Base-by-base conservation (phyloP, 92 coral and sea anemone genomes). In the Muricea muricata region DNA sequence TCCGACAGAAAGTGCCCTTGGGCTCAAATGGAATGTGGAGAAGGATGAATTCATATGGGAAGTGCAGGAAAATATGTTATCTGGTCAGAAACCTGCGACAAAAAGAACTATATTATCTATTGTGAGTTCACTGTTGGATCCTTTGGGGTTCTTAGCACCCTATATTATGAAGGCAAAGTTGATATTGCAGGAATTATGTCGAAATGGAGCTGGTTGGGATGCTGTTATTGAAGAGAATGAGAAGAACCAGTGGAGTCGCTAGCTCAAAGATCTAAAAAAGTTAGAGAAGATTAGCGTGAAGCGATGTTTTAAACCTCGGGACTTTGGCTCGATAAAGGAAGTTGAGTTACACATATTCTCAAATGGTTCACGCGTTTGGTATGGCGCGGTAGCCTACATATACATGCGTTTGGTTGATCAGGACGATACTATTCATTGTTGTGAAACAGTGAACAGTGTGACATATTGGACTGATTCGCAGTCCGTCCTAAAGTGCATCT, bases 401-500 rank as follows among this genome's bases (percentile, higher is more conserved):
- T n/a, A n/a, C n/a, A 40, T 87, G 34, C 84, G 87, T 65, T 39
- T 82, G 35, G 91, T 87, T n/a, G 72, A 82, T 24, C 10, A 35
- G 20, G 57, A 37, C 15, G 39, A 79, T 55, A 60, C 34, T 41
- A 60, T 75, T 57, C 55, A 34, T 17, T 75, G 65, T 60, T 39
- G 75, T 10, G 35, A 81, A 68, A 45, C 45, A 7, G 87, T 87
- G 13, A 26, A 81, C 67, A 71, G 69, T 68, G 79, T 73, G 29
- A 65, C 63, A 30, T 82, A 87, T 47, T 87, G 91, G 91, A 87
- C 85, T 11, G 88, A 88, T 55, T 75, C 75, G 50, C 78, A 79
- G 26, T 74, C 88, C 15, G 88, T 88, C 48, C 18, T 85, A 46
- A 85, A 85, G 63, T 85, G 89, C 45, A 86, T 79, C 39, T 11